Conservation (phyloP, 2,888 invertebrate species). For the Diploptera punctata region DNA sequence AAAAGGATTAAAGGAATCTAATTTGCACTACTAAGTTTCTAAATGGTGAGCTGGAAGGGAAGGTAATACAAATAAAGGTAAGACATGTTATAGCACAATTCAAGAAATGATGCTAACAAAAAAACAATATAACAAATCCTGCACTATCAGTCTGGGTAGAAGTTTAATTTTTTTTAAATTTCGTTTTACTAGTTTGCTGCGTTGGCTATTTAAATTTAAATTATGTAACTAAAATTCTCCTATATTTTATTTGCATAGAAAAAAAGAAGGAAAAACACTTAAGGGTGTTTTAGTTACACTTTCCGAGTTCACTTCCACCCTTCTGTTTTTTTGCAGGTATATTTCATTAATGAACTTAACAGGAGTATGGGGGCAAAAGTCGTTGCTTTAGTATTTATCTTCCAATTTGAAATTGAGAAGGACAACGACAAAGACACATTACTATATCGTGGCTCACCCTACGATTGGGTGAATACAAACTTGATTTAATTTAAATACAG, state of each 20-base stretch:
- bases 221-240: no score
- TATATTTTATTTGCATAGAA: no score
- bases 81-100: no score
- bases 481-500: neutral
- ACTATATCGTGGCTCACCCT: constrained; percentile 3
- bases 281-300: no score
- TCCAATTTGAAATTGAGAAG: neutral
- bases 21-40: no score
- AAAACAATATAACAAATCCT: neutral
- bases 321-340: neutral
- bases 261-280: no score
- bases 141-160: constrained; percentile 1
- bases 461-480: neutral
- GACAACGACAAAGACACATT: neutral
- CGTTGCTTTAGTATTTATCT: neutral
- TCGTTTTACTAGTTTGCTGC: no score
- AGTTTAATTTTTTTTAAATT: neutral
- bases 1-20: no score
- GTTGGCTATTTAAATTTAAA: no score
- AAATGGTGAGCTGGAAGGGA: no score
- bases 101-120: no score
- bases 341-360: neutral
- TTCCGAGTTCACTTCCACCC: neutral
- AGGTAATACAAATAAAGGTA: no score
- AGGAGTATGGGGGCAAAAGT: neutral